phyloP scores from a whole-genome alignment of 1,140 invertebrate species.

The Calliopsis andreniformis region DNA sequence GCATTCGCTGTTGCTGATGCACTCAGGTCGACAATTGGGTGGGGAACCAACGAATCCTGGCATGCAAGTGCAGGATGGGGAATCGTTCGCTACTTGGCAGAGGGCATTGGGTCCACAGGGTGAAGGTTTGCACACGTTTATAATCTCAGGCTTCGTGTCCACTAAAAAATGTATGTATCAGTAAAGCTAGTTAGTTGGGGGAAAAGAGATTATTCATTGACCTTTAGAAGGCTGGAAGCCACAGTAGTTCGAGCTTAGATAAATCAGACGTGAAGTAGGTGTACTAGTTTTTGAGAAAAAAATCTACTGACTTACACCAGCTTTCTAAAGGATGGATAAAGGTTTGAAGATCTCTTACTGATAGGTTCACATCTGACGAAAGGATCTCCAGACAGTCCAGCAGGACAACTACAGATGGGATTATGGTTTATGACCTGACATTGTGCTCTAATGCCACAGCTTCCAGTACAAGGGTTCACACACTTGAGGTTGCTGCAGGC shows the following conservation, averaged over 20 bases:
- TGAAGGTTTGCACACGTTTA: constrained; percentile 79
- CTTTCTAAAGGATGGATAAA: not conserved
- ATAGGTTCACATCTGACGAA: constrained; percentile 83
- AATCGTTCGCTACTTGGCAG: constrained; percentile 83
- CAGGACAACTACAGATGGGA: constrained; percentile 86
- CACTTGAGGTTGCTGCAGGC: constrained; percentile 88
- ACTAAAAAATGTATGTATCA: constrained; percentile 43
- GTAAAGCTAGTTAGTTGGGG: no score
- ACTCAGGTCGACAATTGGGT: constrained; percentile 85
- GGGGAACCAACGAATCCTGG: constrained; percentile 83
- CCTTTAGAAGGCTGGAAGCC: no score
- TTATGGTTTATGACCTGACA: constrained; percentile 85
- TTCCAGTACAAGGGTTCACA: constrained; percentile 85
- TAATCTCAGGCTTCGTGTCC: constrained; percentile 51
- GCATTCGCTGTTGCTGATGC: constrained; percentile 85
- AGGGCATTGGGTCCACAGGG: constrained; percentile 88
- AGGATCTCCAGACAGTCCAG: constrained; percentile 87
- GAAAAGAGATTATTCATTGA: no score
- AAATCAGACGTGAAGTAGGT: not conserved
- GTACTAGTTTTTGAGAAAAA: no score
- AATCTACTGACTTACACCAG: no score
- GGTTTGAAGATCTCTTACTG: constrained; percentile 73
- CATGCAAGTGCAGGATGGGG: constrained; percentile 85
- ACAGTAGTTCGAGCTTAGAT: no score
- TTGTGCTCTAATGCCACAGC: constrained; percentile 86